Evolutionary conservation across 2,113 vertebrate species (phyloP), one percentile per base, ranked within the genome.

Genomic region (Elaphurus davidianus): DNA sequence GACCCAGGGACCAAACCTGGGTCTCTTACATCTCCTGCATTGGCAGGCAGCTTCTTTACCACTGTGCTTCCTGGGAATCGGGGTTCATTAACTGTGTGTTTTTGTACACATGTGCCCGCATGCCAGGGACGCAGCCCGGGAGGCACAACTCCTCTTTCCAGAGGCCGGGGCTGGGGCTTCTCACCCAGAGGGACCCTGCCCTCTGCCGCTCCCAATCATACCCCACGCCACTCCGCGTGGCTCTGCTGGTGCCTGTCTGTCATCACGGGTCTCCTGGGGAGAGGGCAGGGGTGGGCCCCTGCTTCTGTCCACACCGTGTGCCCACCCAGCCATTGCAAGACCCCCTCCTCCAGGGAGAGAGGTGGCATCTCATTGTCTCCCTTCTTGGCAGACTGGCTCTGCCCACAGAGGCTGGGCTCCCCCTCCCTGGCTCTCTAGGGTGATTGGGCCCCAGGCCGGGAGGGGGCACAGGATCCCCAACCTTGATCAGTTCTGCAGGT

Each of bases 301-400:
- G 13, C 52, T 55, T 27, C 33, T 10, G 52, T 23, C 21, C 4
- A 8, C 11, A 7, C 50, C 0, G 1, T 33, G 11, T 52, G 13
- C 30, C 79, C 19, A 7, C 7, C 50, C 50, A 82, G 50, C 19
- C 52, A 36, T 23, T 13, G n/a, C 4, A 14, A 40, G 52, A 15
- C 6, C 0, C 50, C 47, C 6, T 33, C 9, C 10, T n/a, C 30
- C 5, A 8, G 79, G 79, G 10, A 13, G 30, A 3, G 0, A 17
- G 17, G 30, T 11, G 11, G 33, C 6, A 7, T 55, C 33, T n/a
- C 6, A 11, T 19, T 3, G 30, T 33, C 79, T 54, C 10, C 79
- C 45, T 21, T 11, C 47, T 54, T 52, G 50, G 79, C 6, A 13
- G 30, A 50, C 79, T 55, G 50, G 50, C 33, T 54, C 50, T 27